These are phyloP conservation scores for Helleia helle DNA, from an alignment of 2,888 invertebrate genomes.

Conservation along the genomic window DNA sequence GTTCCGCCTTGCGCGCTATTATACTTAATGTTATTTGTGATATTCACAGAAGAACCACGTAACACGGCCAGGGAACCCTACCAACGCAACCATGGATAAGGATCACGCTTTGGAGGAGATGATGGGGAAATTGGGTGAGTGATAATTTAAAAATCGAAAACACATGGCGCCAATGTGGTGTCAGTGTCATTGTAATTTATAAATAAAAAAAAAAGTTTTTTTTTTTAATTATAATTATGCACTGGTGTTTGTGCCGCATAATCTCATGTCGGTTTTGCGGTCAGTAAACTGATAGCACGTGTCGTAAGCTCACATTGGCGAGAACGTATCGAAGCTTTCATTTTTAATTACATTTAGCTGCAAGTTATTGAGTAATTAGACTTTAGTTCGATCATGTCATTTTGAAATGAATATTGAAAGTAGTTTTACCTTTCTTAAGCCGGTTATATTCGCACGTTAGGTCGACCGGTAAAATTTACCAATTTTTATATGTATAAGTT, in stretches of 20 bases:
- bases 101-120: slow-evolving; percentile 77
- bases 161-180: slow-evolving; percentile 33
- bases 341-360: not conserved
- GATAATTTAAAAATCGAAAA: slow-evolving; percentile 22
- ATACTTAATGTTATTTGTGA: slow-evolving; percentile 58
- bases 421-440: not conserved
- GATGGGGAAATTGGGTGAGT: slow-evolving; percentile 79
- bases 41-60: slow-evolving; percentile 35
- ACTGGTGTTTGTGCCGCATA: not conserved
- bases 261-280: slow-evolving; percentile 11
- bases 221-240: slow-evolving; percentile 14
- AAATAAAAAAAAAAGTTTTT: slow-evolving; percentile 14
- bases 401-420: slow-evolving; percentile 1
- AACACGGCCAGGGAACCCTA: slow-evolving; percentile 19
- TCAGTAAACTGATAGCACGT: slow-evolving; percentile 18
- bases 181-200: not conserved
- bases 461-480: not conserved
- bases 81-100: slow-evolving; percentile 67
- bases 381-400: not conserved
- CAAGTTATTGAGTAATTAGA: slow-evolving; percentile 1
- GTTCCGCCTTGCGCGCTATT: slow-evolving; percentile 33
- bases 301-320: slow-evolving; percentile 15
- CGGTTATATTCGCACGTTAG: slow-evolving; percentile 1
- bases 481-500: too few relatives aligned
- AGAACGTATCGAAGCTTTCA: slow-evolving; percentile 3